A percentile compares a stretch with the other conserved stretches of the same genome.
phyloP scores from a whole-genome alignment of 2,113 vertebrate genomes.

The Rhinolophus ferrumequinum region DNA sequence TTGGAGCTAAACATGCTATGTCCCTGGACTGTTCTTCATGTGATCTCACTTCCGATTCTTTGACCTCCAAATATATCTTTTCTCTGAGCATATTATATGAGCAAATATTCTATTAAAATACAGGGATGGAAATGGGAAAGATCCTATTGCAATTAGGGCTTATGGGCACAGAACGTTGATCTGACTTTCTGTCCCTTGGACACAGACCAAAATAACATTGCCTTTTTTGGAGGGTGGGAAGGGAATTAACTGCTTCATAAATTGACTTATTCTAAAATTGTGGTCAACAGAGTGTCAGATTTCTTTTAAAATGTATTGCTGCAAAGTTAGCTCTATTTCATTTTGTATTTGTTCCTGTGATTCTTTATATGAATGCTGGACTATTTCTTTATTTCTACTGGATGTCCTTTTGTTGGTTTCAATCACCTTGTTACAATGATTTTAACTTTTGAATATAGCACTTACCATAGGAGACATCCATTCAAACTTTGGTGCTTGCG shows the following conservation, averaged over 20 bases:
- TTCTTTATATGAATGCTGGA: background rate
- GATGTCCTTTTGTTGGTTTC: background rate
- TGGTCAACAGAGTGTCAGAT: background rate
- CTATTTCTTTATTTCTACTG: background rate
- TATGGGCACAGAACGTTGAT: background rate
- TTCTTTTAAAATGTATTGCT: background rate
- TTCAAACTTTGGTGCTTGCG: background rate
- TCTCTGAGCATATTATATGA: background rate
- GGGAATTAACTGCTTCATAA: background rate
- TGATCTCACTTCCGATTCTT: no score
- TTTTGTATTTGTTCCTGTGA: background rate
- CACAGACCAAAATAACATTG: background rate
- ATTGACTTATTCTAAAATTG: background rate
- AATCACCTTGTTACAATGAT: background rate
- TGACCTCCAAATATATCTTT: background rate
- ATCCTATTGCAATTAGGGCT: background rate
- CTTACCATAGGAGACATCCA: background rate
- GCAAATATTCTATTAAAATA: background rate
- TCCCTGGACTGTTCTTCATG: background rate
- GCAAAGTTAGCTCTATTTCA: background rate
- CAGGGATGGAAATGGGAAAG: background rate
- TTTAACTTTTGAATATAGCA: background rate
- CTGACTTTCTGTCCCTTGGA: background rate
- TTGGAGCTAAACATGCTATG: background rate
- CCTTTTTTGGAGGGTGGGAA: rapidly evolving